These are phyloP conservation scores for Tetheella fluctuosa DNA, from an alignment of 2,888 invertebrate species.

Conservation along the genomic window DNA sequence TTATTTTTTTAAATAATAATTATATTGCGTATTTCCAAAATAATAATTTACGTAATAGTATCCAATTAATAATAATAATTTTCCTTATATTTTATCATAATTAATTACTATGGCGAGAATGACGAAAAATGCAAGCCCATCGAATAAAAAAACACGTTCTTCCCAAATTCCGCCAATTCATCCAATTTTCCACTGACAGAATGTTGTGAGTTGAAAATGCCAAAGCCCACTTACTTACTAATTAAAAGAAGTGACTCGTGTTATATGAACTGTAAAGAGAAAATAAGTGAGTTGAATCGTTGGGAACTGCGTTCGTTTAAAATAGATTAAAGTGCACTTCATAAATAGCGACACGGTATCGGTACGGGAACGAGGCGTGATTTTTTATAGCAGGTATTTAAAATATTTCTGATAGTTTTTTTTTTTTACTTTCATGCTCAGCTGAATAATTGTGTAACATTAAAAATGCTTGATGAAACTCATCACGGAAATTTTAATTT, in stretches of 20 bases:
- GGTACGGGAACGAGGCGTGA: not conserved
- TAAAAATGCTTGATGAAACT: too few species aligned
- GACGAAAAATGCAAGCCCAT: not conserved
- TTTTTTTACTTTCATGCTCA: too few species aligned
- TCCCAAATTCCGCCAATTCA: not conserved
- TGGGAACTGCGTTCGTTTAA: conserved; percentile 25
- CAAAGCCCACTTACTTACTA: not conserved
- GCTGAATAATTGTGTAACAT: too few species aligned
- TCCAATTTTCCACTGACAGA: not conserved
- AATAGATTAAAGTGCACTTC: conserved; percentile 25
- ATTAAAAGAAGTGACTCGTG: conserved; percentile 7
- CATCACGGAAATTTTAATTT: too few species aligned
- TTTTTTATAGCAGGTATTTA: not conserved
- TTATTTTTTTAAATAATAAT: too few species aligned
- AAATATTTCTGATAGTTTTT: too few species aligned
- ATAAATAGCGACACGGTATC: not conserved
- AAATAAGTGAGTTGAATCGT: conserved; percentile 33
- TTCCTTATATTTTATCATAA: too few species aligned
- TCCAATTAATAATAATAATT: too few species aligned
- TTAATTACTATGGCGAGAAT: too few species aligned
- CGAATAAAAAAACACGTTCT: not conserved
- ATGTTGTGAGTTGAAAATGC: too few species aligned
- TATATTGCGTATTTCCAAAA: too few species aligned
- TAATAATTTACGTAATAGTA: too few species aligned
- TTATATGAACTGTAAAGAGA: conserved; percentile 24